Evolutionary conservation across 2,888 invertebrate species (phyloP).

Genomic region (Parnassius glacialis): DNA sequence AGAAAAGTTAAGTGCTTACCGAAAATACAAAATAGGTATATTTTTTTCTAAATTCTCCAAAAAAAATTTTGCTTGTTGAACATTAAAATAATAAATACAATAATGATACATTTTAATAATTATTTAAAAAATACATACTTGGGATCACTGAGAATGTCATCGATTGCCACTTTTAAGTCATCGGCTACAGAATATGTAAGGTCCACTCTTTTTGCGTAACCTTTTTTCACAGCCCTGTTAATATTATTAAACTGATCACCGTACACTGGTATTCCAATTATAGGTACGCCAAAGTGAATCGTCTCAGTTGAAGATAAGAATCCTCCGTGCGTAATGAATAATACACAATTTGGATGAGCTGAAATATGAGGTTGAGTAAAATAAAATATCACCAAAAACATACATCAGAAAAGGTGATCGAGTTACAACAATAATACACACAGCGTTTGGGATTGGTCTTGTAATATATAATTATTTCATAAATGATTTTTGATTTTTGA

Average conservation of each 20-base stretch:
- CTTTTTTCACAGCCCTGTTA: conserved; percentile 45
- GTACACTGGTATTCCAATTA: conserved; percentile 49
- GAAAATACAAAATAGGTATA: no score
- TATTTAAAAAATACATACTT: conserved; percentile 34
- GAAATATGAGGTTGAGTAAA: conserved; percentile 25
- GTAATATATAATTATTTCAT: no score
- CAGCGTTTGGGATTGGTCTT: no score
- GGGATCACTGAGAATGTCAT: conserved; percentile 40
- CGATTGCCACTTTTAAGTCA: conserved; percentile 44
- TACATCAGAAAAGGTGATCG: no score
- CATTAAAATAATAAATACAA: no score
- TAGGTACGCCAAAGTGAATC: conserved; percentile 47
- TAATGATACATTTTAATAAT: no score
- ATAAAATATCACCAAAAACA: neutral
- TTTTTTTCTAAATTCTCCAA: no score
- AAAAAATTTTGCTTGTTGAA: no score
- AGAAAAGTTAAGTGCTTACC: no score
- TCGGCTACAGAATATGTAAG: conserved; percentile 39
- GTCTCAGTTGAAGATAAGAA: conserved; percentile 48
- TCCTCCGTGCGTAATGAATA: conserved; percentile 54
- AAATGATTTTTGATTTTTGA: no score
- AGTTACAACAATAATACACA: no score
- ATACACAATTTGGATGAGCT: conserved; percentile 46
- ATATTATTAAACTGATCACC: conserved; percentile 57
- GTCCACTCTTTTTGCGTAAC: conserved; percentile 45